Conservation (phyloP, 2,888 invertebrate genomes). For the Ochlodes sylvanus region DNA sequence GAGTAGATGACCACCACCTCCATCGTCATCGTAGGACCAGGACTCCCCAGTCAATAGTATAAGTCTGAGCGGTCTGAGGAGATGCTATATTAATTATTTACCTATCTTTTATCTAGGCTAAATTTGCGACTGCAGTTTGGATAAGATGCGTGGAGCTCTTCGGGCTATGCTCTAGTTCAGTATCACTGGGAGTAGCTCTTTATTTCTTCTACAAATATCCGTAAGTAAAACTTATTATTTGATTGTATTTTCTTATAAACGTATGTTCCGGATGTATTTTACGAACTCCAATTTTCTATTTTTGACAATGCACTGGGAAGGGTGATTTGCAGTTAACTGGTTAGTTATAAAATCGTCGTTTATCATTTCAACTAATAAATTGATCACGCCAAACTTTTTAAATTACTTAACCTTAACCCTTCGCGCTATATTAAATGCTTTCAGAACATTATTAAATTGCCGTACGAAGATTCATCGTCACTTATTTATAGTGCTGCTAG, state of each 20-base stretch:
- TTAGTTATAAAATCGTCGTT: too few species aligned
- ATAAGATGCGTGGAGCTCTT: background rate
- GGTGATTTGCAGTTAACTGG: too few species aligned
- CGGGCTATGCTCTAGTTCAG: background rate
- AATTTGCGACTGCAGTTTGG: slow-evolving; percentile 3
- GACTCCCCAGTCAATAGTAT: too few species aligned
- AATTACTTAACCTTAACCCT: too few species aligned
- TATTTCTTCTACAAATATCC: background rate
- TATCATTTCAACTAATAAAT: too few species aligned
- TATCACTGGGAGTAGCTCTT: background rate
- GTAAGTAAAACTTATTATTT: slow-evolving; percentile 3
- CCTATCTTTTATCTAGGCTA: background rate
- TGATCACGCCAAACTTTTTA: too few species aligned
- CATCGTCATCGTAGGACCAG: too few species aligned
- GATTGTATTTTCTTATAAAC: background rate
- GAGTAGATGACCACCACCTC: too few species aligned
- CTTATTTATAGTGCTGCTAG: background rate
- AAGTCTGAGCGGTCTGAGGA: too few species aligned
- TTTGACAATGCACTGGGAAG: too few species aligned
- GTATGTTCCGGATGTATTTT: background rate
- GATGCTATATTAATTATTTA: background rate
- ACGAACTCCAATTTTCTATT: too few species aligned
- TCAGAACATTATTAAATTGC: background rate
- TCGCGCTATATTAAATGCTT: too few species aligned
- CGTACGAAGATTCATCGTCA: slow-evolving; percentile 3